Percentiles rank a stretch among this genome's conserved stretches.
phyloP scores from a whole-genome alignment of 2,888 invertebrate species.

The Fragum sueziense region DNA sequence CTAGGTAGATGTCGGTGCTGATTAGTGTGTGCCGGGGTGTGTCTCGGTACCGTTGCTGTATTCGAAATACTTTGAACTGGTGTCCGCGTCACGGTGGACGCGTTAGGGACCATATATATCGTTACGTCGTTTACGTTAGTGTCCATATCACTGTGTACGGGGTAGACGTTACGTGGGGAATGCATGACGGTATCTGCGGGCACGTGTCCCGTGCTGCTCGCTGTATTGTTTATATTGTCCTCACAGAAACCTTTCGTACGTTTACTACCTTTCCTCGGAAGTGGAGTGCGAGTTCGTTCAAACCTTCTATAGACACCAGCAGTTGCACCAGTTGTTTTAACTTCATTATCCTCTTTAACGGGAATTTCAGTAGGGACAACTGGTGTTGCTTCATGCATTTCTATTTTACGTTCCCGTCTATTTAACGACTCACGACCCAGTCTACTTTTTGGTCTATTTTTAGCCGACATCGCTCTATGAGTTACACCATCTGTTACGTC shows the following conservation, averaged over 20 bases:
- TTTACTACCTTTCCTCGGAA: conserved; percentile 52
- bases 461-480: conserved; percentile 46
- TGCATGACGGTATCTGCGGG: not conserved
- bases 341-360: conserved; percentile 14
- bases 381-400: conserved; percentile 54
- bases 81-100: not conserved
- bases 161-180: not conserved
- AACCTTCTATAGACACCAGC: conserved; percentile 54
- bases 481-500: conserved; percentile 32
- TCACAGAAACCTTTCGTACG: conserved; percentile 55
- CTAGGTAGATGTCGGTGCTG: conserved; percentile 11
- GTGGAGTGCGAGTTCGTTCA: conserved; percentile 52
- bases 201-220: not conserved
- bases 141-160: conserved; percentile 9
- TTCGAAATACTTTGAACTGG: conserved; percentile 10
- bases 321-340: not conserved
- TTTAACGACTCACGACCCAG: conserved; percentile 53
- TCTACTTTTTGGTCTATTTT: conserved; percentile 55
- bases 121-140: conserved; percentile 10
- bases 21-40: not conserved
- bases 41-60: not conserved
- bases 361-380: conserved; percentile 36
- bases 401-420: conserved; percentile 54
- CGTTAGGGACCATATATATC: not conserved
- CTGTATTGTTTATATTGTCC: conserved; percentile 16